Evolutionary conservation across 1,140 invertebrate species (phyloP).

Genomic region (Papilio machaon): DNA sequence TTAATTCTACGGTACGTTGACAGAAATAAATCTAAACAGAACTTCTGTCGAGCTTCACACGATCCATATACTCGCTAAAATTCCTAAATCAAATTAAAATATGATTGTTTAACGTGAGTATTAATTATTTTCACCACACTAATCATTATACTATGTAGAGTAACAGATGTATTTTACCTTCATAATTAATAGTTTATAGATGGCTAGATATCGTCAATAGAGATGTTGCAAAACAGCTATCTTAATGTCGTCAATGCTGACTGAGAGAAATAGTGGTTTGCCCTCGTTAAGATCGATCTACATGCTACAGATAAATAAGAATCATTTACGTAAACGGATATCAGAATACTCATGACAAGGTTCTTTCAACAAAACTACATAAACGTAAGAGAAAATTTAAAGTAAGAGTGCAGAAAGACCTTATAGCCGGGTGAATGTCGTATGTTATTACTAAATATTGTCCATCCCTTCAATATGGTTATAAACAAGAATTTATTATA

Average conservation of each 20-base stretch:
- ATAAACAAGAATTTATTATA: too few species aligned
- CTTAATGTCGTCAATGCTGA: constrained; percentile 15
- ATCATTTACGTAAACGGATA: constrained; percentile 22
- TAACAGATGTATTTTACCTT: neutral
- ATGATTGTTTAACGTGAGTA: too few species aligned
- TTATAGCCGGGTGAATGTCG: neutral
- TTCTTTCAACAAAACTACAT: constrained; percentile 5
- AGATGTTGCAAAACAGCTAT: constrained; percentile 14
- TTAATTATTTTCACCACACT: neutral
- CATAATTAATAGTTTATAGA: neutral
- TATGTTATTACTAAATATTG: neutral
- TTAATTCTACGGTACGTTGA: too few species aligned
- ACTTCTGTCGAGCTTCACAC: too few species aligned
- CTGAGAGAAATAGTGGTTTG: constrained; percentile 18
- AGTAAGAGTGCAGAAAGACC: neutral
- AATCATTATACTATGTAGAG: neutral
- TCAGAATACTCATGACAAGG: neutral
- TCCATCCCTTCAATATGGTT: too few species aligned
- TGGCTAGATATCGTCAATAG: constrained; percentile 19
- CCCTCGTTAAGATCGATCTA: constrained; percentile 6
- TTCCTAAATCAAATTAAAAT: too few species aligned
- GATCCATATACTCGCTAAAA: too few species aligned
- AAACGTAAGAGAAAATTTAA: neutral
- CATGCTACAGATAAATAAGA: constrained; percentile 9
- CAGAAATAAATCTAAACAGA: too few species aligned